Conservation (phyloP, 2,113 vertebrate genomes). For the Petrocephalus zakoni region DNA sequence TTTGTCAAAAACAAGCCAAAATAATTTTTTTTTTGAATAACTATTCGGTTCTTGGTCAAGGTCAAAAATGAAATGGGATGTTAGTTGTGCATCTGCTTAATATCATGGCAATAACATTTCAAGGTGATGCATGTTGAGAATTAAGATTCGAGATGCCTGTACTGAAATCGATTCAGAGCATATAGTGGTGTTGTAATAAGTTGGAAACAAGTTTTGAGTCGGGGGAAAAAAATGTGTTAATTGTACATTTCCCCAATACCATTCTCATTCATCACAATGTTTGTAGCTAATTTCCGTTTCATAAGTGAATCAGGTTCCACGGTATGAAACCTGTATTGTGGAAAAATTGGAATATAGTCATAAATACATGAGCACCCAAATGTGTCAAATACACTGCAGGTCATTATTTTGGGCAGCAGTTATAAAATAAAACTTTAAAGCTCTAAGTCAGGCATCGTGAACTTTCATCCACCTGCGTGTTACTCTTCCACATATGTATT, state of each 20-base stretch:
- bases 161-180: neutral
- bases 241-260: neutral
- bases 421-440: neutral
- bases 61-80: conserved; percentile 75
- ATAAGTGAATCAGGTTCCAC: neutral
- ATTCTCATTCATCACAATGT: neutral
- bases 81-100: conserved; percentile 79
- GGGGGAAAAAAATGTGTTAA: neutral
- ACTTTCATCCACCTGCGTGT: conserved; percentile 6
- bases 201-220: neutral
- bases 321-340: neutral
- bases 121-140: conserved; percentile 6
- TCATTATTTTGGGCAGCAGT: neutral
- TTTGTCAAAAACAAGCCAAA: conserved; percentile 67
- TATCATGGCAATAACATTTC: conserved; percentile 83
- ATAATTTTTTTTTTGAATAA: conserved; percentile 75
- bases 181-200: neutral
- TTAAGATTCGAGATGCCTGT: neutral
- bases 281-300: conserved; percentile 1
- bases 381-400: neutral
- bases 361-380: neutral
- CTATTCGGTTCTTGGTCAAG: conserved; percentile 64
- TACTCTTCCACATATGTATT: conserved; percentile 2
- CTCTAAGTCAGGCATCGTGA: neutral
- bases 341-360: neutral